These are phyloP conservation scores for Tachypleus tridentatus DNA, from an alignment of 1,140 invertebrate species.

Conservation along the genomic window DNA sequence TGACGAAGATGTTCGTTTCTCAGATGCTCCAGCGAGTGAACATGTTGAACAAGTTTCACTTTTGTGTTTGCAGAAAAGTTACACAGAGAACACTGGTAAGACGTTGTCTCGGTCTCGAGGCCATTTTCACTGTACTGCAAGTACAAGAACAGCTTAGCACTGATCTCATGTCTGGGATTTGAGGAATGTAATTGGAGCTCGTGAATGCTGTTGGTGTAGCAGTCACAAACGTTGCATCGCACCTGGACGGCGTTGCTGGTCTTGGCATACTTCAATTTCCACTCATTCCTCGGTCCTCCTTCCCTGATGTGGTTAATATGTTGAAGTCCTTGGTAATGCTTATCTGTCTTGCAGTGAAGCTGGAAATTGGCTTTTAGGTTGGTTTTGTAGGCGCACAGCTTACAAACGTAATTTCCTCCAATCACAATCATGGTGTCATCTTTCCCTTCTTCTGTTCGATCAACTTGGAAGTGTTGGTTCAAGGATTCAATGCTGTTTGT, in stretches of 20 bases:
- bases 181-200: slow-evolving; percentile 87
- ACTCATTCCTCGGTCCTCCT: slow-evolving; percentile 83
- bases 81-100: slow-evolving; percentile 47
- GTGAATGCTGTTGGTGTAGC: slow-evolving; percentile 92
- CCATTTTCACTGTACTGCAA: too few relatives aligned
- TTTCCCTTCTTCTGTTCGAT: slow-evolving; percentile 75
- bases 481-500: slow-evolving; percentile 83
- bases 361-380: slow-evolving; percentile 99
- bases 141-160: slow-evolving; percentile 66
- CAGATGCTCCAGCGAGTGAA: slow-evolving; percentile 71
- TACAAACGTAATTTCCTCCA: slow-evolving; percentile 90
- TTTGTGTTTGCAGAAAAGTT: slow-evolving; percentile 67
- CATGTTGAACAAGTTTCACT: slow-evolving; percentile 72
- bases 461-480: slow-evolving; percentile 77
- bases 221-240: slow-evolving; percentile 91
- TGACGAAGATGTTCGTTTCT: slow-evolving; percentile 41
- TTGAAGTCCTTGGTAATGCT: slow-evolving; percentile 93
- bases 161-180: slow-evolving; percentile 75
- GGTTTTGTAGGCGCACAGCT: slow-evolving; percentile 96
- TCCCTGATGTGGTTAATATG: slow-evolving; percentile 97
- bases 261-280: slow-evolving; percentile 79
- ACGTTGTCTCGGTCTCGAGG: not conserved
- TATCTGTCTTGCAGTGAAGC: slow-evolving; percentile 98
- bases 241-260: slow-evolving; percentile 75
- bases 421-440: slow-evolving; percentile 81